Evolutionary conservation across 2,888 invertebrate genomes (phyloP).

Genomic region (Rotaria macrura): DNA sequence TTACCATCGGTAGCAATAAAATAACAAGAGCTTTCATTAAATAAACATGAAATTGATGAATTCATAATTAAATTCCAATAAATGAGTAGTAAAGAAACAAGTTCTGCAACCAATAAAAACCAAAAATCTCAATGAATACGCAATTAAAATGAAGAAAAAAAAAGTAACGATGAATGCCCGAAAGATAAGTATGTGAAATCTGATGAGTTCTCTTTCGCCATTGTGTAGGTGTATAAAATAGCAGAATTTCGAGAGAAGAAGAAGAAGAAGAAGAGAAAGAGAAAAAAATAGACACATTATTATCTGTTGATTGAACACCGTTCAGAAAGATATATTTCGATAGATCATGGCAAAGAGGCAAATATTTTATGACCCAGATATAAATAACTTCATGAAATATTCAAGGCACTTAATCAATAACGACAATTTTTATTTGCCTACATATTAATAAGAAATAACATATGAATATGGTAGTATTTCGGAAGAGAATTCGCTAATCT

Average conservation of each 20-base stretch:
- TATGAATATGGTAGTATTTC: no score
- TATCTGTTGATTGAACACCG: no score
- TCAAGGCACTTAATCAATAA: no score
- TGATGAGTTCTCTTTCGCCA: not conserved
- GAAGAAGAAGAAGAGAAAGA: not conserved
- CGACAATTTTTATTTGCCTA: no score
- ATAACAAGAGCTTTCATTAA: not conserved
- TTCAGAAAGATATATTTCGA: no score
- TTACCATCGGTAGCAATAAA: not conserved
- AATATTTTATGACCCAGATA: no score
- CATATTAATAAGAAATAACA: no score
- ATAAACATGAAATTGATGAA: not conserved
- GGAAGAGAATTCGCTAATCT: no score
- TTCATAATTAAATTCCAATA: not conserved
- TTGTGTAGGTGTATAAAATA: not conserved
- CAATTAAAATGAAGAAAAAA: not conserved
- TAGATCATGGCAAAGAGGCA: no score
- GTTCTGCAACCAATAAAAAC: not conserved
- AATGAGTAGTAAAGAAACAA: not conserved
- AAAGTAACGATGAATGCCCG: not conserved
- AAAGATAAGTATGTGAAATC: not conserved
- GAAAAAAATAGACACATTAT: not conserved
- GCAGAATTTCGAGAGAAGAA: no score
- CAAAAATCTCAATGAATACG: not conserved
- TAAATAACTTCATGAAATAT: no score